These are phyloP conservation scores for Prosapia bicincta DNA, from an alignment of 2,888 invertebrate species.

Conservation along the genomic window DNA sequence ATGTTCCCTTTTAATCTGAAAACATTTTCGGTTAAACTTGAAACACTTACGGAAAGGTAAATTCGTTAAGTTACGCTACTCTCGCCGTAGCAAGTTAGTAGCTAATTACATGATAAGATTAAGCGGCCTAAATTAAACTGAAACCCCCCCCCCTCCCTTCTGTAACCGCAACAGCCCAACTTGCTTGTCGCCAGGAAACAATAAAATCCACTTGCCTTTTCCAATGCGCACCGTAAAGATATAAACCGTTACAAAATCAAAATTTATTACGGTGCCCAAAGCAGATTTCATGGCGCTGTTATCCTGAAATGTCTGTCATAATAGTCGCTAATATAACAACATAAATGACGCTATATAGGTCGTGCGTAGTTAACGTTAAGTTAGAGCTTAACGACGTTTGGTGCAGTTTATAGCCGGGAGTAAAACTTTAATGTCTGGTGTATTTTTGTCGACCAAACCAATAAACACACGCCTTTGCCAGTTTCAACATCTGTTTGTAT, in stretches of 20 bases:
- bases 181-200: neutral
- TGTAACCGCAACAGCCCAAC: too few species aligned
- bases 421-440: slow-evolving; percentile 3
- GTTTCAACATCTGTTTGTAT: neutral
- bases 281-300: neutral
- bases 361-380: neutral
- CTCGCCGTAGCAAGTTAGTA: too few species aligned
- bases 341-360: neutral
- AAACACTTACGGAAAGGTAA: too few species aligned
- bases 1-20: too few species aligned
- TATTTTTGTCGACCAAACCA: slow-evolving; percentile 3
- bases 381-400: neutral
- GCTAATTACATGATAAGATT: too few species aligned
- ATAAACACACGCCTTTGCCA: neutral
- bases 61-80: too few species aligned
- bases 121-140: too few species aligned
- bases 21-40: too few species aligned
- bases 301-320: neutral
- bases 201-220: neutral
- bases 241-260: neutral
- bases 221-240: neutral
- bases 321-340: slow-evolving; percentile 2
- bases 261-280: neutral
- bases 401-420: neutral
- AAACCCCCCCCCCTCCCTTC: too few species aligned